Conservation (phyloP, 2,113 vertebrate species). For the Antechinus flavipes region DNA sequence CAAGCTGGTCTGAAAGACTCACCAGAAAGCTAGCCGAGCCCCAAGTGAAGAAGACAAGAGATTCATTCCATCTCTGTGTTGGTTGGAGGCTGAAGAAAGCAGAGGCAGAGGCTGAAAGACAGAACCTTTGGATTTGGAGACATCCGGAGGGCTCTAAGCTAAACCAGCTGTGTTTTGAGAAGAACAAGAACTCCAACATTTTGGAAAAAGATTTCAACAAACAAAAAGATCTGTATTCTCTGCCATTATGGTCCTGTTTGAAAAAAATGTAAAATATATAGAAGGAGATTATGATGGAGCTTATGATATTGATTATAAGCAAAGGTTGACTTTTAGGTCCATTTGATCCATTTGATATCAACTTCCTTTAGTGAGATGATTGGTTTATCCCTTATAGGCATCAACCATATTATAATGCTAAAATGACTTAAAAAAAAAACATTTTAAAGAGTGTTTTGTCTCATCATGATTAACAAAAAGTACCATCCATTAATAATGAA, state of each 20-base stretch:
- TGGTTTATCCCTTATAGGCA: conserved; percentile 40
- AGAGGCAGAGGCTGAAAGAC: no score
- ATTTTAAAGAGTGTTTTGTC: conserved; percentile 62
- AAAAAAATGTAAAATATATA: conserved; percentile 25
- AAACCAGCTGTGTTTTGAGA: no score
- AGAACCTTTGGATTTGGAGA: no score
- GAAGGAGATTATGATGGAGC: conserved; percentile 64
- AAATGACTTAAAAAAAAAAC: conserved; percentile 53
- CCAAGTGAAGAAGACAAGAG: no score
- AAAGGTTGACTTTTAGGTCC: conserved; percentile 43
- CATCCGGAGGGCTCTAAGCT: no score
- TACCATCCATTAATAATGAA: conserved; percentile 17
- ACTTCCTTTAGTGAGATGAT: conserved; percentile 25
- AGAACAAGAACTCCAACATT: no score
- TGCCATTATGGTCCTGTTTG: neutral
- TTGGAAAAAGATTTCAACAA: no score
- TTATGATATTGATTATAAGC: conserved; percentile 53
- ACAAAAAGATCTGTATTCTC: no score
- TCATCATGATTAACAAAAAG: conserved; percentile 34
- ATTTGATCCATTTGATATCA: conserved; percentile 64
- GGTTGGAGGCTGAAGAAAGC: no score
- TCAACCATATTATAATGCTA: neutral
- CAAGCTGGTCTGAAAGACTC: no score
- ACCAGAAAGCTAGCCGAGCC: no score
- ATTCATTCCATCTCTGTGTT: no score